Percentiles rank a stretch among this genome's conserved stretches.
These are phyloP conservation scores for Leptobrachium leishanense DNA, from an alignment of 2,113 vertebrate species.

Conservation along the genomic window DNA sequence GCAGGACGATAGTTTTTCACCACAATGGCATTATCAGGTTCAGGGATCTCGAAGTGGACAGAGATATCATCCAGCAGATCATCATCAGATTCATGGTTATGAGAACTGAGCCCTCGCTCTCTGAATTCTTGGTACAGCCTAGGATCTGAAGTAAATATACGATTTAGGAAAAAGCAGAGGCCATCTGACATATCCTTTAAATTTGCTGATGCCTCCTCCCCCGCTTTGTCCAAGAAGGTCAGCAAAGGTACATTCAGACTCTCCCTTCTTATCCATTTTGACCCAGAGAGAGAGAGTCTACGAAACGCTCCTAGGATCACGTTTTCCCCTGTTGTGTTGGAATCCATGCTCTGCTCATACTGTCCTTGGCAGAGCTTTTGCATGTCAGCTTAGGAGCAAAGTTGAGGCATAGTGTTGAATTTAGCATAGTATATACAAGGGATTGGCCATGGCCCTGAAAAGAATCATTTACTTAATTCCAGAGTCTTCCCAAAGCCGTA, in stretches of 20 bases:
- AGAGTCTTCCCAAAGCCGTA: no score
- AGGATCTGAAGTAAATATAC: constrained; percentile 66
- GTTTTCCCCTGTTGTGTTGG: not conserved
- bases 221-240: not conserved
- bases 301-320: not conserved
- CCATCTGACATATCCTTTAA: not conserved
- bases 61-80: constrained; percentile 73
- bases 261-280: not conserved
- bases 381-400: not conserved
- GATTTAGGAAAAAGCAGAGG: not conserved
- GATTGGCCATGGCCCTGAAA: not conserved
- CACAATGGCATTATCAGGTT: constrained; percentile 71
- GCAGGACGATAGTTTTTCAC: constrained; percentile 82
- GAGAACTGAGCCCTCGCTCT: constrained; percentile 85
- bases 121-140: constrained; percentile 90
- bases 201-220: constrained; percentile 1
- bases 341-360: not conserved
- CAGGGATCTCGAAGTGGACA: constrained; percentile 56
- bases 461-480: no score
- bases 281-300: not conserved
- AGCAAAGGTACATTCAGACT: not conserved
- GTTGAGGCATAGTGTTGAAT: constrained; percentile 43
- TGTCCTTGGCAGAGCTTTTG: no score
- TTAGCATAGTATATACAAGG: constrained; percentile 36
- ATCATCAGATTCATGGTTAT: constrained; percentile 74